Percentiles rank a stretch among this genome's conserved stretches.
These are phyloP conservation scores for Tipula helvola DNA, from an alignment of 2,888 invertebrate species.

Conservation along the genomic window DNA sequence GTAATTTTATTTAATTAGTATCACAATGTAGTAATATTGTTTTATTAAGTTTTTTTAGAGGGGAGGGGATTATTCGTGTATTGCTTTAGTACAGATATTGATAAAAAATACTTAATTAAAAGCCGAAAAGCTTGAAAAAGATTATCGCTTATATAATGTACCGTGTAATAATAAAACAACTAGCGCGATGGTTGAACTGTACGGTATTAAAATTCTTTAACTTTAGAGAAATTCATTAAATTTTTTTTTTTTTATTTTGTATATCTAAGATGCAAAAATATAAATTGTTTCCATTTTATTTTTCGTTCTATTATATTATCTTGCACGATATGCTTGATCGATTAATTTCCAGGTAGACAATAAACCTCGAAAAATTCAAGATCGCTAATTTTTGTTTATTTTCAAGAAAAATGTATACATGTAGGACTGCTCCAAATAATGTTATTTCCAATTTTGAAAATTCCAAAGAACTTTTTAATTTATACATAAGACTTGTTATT, in stretches of 20 bases:
- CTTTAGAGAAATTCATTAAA: neutral
- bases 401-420: neutral
- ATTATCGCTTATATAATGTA: neutral
- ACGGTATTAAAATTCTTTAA: neutral
- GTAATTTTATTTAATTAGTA: neutral
- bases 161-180: neutral
- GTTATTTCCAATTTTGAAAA: neutral
- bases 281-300: neutral
- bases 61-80: neutral
- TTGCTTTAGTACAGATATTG: too few species aligned
- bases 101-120: neutral
- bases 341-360: neutral
- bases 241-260: neutral
- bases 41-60: neutral
- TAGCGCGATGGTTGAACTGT: neutral
- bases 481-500: neutral
- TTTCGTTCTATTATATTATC: neutral
- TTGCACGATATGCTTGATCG: neutral
- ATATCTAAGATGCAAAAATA: neutral
- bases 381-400: neutral
- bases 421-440: neutral
- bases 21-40: neutral
- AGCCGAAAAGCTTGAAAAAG: neutral
- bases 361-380: neutral
- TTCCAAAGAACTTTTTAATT: neutral